Base-by-base conservation (phyloP, 2,797 vertebrate genomes). In the Muscicapa comitata region DNA sequence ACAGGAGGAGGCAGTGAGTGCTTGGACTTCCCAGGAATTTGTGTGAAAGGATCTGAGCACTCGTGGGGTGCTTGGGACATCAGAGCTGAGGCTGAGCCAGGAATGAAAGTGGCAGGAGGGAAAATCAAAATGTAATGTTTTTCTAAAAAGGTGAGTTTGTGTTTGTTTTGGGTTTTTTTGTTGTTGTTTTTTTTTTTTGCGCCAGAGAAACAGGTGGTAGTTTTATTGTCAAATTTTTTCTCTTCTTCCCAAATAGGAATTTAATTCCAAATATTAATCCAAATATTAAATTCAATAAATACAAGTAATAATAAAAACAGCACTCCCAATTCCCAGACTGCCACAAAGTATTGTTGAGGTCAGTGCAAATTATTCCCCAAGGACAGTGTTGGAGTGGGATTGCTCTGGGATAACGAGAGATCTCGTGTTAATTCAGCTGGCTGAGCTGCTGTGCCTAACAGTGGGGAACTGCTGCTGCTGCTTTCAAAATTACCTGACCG, bases 241-340 rank as follows among this genome's bases (percentile, higher is more conserved):
- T 42, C 11, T 31, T n/a, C 6, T 21, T 7, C 26, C 11, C 29
- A 28, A 47, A 13, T 10, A 57, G 31, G 43, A 43, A 20, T 59
- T 13, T 43, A 7, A 31, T 58, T 86, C 17, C 40, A 33, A 74
- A 43, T 45, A 28, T n/a, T 14, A n/a, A 74, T 29, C 23, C 19
- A 61, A 78, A 48, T 38, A 66, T 15, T n/a, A 33, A 37, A 43
- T 14, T 38, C 7, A 33, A 3, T 15, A 26, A 58, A 38, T 33
- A 4, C 9, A 24, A 43, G 5, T 54, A 35, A 15, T 47, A 47
- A 54, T 33, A 77, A 47, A 48, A 40, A 35, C 57, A 7, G 29
- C 45, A 0, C 43, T 23, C 23, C 50, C 2, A 0, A 7, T 43
- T 47, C n/a, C 51, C 68, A 29, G 57, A 7, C 57, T 31, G 4